phyloP scores from a whole-genome alignment of 2,888 invertebrate species.

The Anagyrus pseudococci region DNA sequence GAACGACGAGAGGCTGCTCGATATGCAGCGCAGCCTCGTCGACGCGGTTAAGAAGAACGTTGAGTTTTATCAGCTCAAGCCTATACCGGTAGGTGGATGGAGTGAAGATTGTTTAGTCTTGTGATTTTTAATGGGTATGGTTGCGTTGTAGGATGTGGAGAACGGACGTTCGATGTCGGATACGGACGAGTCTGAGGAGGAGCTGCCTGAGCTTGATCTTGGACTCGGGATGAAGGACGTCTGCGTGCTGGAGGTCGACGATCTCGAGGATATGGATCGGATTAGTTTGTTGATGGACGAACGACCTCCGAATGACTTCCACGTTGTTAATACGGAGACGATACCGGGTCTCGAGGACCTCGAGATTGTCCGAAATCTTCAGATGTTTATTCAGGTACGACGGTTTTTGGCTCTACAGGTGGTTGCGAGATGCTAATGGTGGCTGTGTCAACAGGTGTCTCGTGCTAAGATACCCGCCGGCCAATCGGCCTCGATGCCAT shows the following conservation, averaged over 20 bases:
- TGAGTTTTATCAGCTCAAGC: conserved; percentile 72
- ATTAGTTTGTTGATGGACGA: conserved; percentile 77
- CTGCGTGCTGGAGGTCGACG: conserved; percentile 83
- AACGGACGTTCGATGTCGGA: conserved; percentile 64
- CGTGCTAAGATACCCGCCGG: conserved; percentile 68
- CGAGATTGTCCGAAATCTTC: conserved; percentile 73
- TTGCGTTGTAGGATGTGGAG: conserved; percentile 51
- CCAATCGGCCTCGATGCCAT: conserved; percentile 63
- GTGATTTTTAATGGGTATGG: not conserved
- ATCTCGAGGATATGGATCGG: conserved; percentile 81
- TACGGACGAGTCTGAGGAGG: conserved; percentile 73
- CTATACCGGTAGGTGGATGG: conserved; percentile 47
- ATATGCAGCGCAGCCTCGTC: conserved; percentile 73
- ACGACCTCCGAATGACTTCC: conserved; percentile 77
- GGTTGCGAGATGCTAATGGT: not conserved
- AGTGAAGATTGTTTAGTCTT: not conserved
- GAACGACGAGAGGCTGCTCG: conserved; percentile 70
- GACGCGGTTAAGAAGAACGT: conserved; percentile 76
- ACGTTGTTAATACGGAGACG: conserved; percentile 79
- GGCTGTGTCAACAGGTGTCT: conserved; percentile 67
- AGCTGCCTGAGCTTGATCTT: conserved; percentile 73
- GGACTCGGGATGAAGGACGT: conserved; percentile 80
- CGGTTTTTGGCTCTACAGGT: too few species aligned
- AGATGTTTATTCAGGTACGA: conserved; percentile 83
- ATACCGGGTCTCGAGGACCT: conserved; percentile 76